Base-by-base conservation (phyloP, 2,888 invertebrate genomes). In the Drosophila gaucha region DNA sequence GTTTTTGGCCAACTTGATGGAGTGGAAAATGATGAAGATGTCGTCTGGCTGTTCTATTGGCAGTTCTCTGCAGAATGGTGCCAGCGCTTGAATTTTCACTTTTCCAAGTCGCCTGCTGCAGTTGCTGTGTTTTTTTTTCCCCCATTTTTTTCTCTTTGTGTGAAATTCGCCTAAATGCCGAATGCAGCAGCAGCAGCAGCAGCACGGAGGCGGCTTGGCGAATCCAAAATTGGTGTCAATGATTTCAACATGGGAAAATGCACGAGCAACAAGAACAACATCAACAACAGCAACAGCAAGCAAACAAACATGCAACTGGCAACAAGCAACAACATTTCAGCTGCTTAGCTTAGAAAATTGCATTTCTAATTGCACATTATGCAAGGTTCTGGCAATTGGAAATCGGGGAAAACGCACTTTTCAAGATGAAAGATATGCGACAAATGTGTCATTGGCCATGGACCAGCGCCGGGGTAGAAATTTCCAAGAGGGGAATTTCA, bases 241-340 rank as follows among this genome's bases (percentile, higher is more conserved):
- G 84, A 85, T 84, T 88, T 80, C 78, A 80, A 84, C 88, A 88
- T 83, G 85, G 86, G 88, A 88, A 83, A 80, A 88, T 67, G 78
- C 63, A 59, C 33, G 33, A 47, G 47, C 47, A 47, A 33, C 46
- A 43, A 20, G 20, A 31, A 39, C 36, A 35, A 1, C 6, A 2
- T 9, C 35, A 22, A n/a, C n/a, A 2, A 47, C 31, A 28, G 3
- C 38, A n/a, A n/a, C n/a, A 44, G 24, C 71, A 39, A 16, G 6
- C 51, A 41, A 57, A 43, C 41, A 50, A 62, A 59, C 46, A 57
- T 20, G 39, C 59, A 64, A 59, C 46, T 47, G 43, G 20, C 66
- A 50, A 66, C 30, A 44, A 14, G 2, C 78, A 67, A 44, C 64
- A 54, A 56, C 70, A 62, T 66, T 66, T 66, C 63, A 60, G 67